Evolutionary conservation across 1,140 invertebrate species (phyloP).

Genomic region (Paraescarpia echinospica): DNA sequence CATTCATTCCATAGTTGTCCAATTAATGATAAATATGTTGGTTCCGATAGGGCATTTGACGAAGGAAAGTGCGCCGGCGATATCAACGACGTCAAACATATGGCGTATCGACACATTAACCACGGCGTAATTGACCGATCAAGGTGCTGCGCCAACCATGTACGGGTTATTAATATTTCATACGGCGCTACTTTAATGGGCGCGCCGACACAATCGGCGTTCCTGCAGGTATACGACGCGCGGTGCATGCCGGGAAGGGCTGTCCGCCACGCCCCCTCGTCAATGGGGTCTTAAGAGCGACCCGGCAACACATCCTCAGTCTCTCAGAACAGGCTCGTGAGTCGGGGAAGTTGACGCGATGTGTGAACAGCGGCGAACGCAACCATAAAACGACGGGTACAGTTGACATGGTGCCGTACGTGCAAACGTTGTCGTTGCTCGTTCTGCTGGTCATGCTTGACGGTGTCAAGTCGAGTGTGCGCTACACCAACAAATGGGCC

Average conservation of each 20-base stretch:
- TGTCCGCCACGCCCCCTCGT: background rate
- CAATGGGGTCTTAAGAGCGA: background rate
- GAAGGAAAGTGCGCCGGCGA: background rate
- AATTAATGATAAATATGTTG: background rate
- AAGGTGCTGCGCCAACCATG: background rate
- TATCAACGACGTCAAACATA: background rate
- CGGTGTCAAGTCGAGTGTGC: background rate
- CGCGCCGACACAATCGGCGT: background rate
- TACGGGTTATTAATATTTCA: background rate
- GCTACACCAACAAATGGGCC: background rate
- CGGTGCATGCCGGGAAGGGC: background rate
- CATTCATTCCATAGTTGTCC: background rate
- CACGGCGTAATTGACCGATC: background rate
- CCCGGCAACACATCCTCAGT: no score
- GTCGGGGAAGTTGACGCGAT: background rate
- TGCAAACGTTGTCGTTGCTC: background rate
- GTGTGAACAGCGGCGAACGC: no score
- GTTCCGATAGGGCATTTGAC: background rate
- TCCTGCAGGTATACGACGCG: background rate
- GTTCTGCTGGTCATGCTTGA: background rate
- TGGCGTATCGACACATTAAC: background rate
- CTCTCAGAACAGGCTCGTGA: background rate
- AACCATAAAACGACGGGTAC: background rate
- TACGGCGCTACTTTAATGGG: background rate
- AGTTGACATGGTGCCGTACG: background rate